Evolutionary conservation across 2,888 invertebrate species (phyloP).

Genomic region (Lucinisca nassula): DNA sequence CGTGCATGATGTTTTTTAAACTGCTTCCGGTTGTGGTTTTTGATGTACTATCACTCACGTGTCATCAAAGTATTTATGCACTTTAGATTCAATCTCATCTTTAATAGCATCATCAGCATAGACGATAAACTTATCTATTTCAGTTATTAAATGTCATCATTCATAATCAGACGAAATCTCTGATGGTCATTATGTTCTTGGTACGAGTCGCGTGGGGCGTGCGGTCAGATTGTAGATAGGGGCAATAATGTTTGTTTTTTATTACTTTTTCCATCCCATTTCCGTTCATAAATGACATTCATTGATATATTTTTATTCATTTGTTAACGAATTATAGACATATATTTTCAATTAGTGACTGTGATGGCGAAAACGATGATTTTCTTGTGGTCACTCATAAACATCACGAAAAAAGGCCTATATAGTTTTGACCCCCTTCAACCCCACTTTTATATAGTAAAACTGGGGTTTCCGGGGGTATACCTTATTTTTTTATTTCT

Average conservation of each 20-base stretch:
- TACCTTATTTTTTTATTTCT: too few relatives aligned
- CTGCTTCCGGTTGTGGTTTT: background rate
- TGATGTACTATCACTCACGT: slow-evolving; percentile 33
- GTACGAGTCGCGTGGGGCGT: background rate
- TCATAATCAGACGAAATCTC: background rate
- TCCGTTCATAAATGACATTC: background rate
- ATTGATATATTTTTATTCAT: too few relatives aligned
- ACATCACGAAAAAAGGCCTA: too few relatives aligned
- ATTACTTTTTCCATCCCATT: background rate
- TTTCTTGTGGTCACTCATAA: too few relatives aligned
- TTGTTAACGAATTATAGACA: too few relatives aligned
- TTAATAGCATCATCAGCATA: slow-evolving; percentile 2
- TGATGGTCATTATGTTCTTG: background rate
- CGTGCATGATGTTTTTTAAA: background rate
- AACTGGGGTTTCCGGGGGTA: too few relatives aligned
- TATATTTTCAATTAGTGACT: too few relatives aligned
- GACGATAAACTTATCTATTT: background rate
- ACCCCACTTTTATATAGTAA: too few relatives aligned
- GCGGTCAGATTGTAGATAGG: background rate
- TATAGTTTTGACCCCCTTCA: too few relatives aligned
- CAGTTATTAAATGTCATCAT: background rate
- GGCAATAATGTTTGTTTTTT: background rate
- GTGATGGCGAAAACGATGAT: too few relatives aligned
- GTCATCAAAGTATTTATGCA: slow-evolving; percentile 50
- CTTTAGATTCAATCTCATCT: slow-evolving; percentile 36